Base-by-base conservation (phyloP, 2,113 vertebrate genomes). In the Hassar affinis region DNA sequence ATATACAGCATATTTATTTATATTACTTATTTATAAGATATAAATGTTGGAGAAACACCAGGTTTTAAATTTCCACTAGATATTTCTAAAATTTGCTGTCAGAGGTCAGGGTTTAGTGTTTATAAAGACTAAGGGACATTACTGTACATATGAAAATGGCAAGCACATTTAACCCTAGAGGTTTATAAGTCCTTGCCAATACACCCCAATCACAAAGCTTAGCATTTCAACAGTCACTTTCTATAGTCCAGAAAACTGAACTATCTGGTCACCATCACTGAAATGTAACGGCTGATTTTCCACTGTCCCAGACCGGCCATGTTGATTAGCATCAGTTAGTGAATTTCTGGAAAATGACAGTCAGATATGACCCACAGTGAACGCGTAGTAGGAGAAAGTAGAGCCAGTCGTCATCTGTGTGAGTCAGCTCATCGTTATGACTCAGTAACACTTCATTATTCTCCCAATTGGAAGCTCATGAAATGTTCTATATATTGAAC, bases 351-450 rank as follows among this genome's bases (percentile, higher is more conserved):
- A 71, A 71, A 71, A 47, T 35, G 38, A 25, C 14, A 45, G 47
- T 38, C 33, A 64, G n/a, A 52, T 79, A 11, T 62, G 22, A 61
- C 62, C 25, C 22, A n/a, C 22, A 15, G 20, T n/a, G 30, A 78
- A 10, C 18, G 72, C 4, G 20, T 25, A 42, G 69, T 72, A 69
- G 35, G 38, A 42, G 38, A 42, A 42, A 42, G 38, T 66, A 66
- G n/a, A 79, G 38, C 59, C 59, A 22, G 38, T 62, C 42, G 2
- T 62, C 57, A n/a, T 61, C 54, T 15, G n/a, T 82, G 33, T 82
- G 80, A 82, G 54, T 82, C 69, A 82, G 42, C 68, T 61, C 20
- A 17, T 82, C 38, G 35, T 75, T 75, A 74, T 82, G 42, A 61
- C 80, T 59, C 66, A 81, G 12, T 27, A n/a, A 30, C 38, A 59